These are phyloP conservation scores for Luperina nickerlii DNA, from an alignment of 2,888 invertebrate species.

Conservation along the genomic window DNA sequence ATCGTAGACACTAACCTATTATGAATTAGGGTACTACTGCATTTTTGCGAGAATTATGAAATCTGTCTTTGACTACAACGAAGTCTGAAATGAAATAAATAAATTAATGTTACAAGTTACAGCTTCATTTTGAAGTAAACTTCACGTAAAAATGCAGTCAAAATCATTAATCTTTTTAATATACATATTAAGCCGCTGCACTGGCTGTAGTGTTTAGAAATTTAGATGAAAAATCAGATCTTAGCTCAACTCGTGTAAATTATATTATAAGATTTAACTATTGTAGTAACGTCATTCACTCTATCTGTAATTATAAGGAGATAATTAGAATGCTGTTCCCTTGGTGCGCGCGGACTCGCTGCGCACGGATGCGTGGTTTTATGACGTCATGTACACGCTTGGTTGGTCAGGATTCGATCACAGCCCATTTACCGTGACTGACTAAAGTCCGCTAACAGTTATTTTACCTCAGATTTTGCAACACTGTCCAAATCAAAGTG, in stretches of 20 bases:
- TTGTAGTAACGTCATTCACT: neutral
- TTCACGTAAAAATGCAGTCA: constrained; percentile 12
- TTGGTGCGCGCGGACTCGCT: neutral
- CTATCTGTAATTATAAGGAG: constrained; percentile 2
- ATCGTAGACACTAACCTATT: constrained; percentile 2
- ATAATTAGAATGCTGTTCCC: neutral
- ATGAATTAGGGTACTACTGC: constrained; percentile 6
- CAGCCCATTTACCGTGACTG: neutral
- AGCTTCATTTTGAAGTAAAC: constrained; percentile 11
- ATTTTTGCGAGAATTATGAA: constrained; percentile 15
- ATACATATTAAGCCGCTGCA: constrained; percentile 4
- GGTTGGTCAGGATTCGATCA: neutral
- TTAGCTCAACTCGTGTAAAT: constrained; percentile 51
- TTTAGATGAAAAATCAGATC: constrained; percentile 24
- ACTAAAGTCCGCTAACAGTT: neutral
- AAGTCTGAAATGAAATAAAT: constrained; percentile 4
- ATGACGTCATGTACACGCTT: neutral
- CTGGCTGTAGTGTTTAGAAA: constrained; percentile 8
- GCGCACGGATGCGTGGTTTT: neutral
- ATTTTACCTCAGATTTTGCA: neutral
- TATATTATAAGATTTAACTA: constrained; percentile 20
- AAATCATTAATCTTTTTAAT: neutral
- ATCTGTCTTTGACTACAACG: neutral
- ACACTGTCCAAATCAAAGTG: too few relatives aligned
- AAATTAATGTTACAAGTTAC: constrained; percentile 7